Base-by-base conservation (phyloP, 2,797 vertebrate species). In the Gallinago solitaria region DNA sequence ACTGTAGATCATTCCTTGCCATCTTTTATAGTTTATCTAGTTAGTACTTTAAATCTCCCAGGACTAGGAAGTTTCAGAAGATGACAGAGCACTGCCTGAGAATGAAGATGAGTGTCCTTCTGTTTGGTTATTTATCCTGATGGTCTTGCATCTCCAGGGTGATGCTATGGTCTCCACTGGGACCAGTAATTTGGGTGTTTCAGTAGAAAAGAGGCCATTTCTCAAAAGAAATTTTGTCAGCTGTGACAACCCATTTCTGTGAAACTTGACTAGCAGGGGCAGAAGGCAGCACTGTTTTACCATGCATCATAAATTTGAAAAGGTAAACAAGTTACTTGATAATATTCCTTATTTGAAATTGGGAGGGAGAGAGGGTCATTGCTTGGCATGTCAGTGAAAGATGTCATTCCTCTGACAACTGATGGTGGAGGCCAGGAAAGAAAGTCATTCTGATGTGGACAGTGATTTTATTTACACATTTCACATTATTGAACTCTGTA, bases 11-110 rank as follows among this genome's bases (percentile, higher is more conserved):
- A 94, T 96, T 97, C 87, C 61, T 96, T 84, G 74, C 94, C 96
- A 97, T 97, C 79, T 87, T 96, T 97, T 97, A 94, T 96, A 87
- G 54, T 97, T 97, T 97, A 97, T 97, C 95, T 97, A 85, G 92
- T 98, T 98, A 98, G 94, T 90, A 91, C 73, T 97, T 92, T 93
- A 81, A 95, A 95, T 97, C 89, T 88, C 95, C 70, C 57, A 79
- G 95, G 96, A 96, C 92, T 78, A 97, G 70, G 50, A 95, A 92
- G 89, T 97, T 98, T 97, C 87, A 96, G 84, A 96, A 97, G 95
- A 97, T 97, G 95, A 95, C 45, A 87, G 94, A 95, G 65, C 74
- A 77, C 94, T 93, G 89, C 59, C 23, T 95, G 96, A 92, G 94
- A 97, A 97, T 81, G 93, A 95, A 97, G 95, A 98, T 97, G 85